A percentile compares a stretch with the other conserved stretches of the same genome.
Conservation (phyloP, 2,888 invertebrate species). For the Eristalis pertinax region DNA sequence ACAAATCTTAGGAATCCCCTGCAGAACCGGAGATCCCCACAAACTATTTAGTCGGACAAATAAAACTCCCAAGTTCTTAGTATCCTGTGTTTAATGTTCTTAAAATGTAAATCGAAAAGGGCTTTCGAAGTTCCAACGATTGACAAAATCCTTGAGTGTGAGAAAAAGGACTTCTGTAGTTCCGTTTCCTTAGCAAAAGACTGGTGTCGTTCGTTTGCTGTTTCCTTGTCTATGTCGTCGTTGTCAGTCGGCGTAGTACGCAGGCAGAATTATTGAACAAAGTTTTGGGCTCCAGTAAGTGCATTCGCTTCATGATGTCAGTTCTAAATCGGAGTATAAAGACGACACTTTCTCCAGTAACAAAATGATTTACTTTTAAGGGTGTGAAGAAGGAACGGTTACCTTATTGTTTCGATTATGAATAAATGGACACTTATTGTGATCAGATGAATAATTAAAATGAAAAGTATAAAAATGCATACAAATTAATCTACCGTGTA, state of each 20-base stretch:
- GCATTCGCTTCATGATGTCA: slow-evolving; percentile 61
- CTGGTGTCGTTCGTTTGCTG: not conserved
- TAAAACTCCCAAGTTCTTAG: slow-evolving; percentile 61
- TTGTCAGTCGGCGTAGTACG: slow-evolving; percentile 2
- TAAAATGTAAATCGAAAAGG: slow-evolving; percentile 69
- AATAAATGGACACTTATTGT: slow-evolving; percentile 34
- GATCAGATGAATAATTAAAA: slow-evolving; percentile 30
- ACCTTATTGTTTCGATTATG: slow-evolving; percentile 55
- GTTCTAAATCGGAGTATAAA: slow-evolving; percentile 52
- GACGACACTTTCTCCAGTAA: slow-evolving; percentile 39
- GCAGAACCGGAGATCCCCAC: slow-evolving; percentile 40
- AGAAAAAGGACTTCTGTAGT: slow-evolving; percentile 53
- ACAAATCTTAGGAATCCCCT: slow-evolving; percentile 50
- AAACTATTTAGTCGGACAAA: slow-evolving; percentile 66
- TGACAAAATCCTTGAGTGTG: slow-evolving; percentile 55
- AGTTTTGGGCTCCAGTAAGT: slow-evolving; percentile 50
- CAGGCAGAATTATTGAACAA: slow-evolving; percentile 56
- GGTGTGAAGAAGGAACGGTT: not conserved
- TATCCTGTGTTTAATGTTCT: slow-evolving; percentile 69
- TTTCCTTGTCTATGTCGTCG: not conserved
- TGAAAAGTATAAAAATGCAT: not conserved
- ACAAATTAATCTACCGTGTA: not conserved
- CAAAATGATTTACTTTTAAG: slow-evolving; percentile 25
- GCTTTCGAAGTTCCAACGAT: slow-evolving; percentile 66
- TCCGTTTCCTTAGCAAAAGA: slow-evolving; percentile 40